These are phyloP conservation scores for Keiferia lycopersicella DNA, from an alignment of 2,888 invertebrate species.

Conservation along the genomic window DNA sequence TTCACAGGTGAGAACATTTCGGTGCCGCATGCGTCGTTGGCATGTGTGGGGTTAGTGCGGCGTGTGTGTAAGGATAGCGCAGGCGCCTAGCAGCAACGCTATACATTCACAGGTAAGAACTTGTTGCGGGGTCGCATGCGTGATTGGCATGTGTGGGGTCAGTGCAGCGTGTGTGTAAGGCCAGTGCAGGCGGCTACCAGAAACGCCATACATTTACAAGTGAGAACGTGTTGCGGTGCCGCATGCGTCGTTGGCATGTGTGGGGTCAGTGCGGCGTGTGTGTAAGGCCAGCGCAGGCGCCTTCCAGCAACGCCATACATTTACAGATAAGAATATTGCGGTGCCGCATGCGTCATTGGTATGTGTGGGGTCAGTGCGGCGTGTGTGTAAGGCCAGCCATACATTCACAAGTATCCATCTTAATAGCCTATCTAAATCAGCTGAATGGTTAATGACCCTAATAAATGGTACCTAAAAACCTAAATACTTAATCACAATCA, in stretches of 20 bases:
- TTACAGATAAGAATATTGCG: background rate
- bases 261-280: slow-evolving; percentile 94
- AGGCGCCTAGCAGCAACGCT: slow-evolving; percentile 10
- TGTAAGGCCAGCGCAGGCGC: slow-evolving; percentile 84
- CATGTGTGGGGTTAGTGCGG: slow-evolving; percentile 64
- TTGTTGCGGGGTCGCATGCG: too few species aligned
- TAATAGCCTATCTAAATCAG: too few species aligned
- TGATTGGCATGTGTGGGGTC: too few species aligned
- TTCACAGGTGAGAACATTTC: background rate
- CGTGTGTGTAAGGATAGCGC: slow-evolving; percentile 89
- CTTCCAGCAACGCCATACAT: slow-evolving; percentile 3
- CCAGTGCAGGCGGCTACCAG: slow-evolving; percentile 72
- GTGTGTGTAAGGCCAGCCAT: slow-evolving; percentile 88
- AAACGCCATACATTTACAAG: slow-evolving; percentile 62
- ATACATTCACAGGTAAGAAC: background rate
- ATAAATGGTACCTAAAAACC: too few species aligned
- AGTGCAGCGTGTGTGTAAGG: slow-evolving; percentile 90
- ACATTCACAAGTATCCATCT: slow-evolving; percentile 3
- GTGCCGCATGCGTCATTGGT: too few species aligned
- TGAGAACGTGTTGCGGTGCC: slow-evolving; percentile 95
- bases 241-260: slow-evolving; percentile 95
- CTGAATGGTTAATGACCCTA: too few species aligned
- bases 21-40: too few species aligned
- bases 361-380: slow-evolving; percentile 64
- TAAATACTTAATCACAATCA: too few species aligned